A percentile compares a stretch with the other conserved stretches of the same genome.
Evolutionary conservation across 2,797 vertebrate species (phyloP).

Genomic region (Salarias fasciatus): DNA sequence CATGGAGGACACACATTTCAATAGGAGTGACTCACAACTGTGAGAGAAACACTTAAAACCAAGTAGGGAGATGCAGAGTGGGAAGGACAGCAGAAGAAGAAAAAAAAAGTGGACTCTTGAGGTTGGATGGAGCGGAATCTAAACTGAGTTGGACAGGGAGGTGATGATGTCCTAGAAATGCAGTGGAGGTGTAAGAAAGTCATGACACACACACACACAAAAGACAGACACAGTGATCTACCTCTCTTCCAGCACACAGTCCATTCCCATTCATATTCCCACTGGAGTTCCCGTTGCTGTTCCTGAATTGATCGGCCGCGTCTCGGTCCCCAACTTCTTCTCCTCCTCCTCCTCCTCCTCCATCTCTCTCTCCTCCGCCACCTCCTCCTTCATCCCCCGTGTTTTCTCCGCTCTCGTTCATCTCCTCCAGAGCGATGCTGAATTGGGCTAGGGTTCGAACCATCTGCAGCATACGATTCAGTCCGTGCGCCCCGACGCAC

Average conservation of each 20-base stretch:
- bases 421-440: constrained; percentile 97
- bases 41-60: background rate
- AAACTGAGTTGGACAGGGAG: constrained; percentile 15
- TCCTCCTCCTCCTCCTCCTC: constrained; percentile 41
- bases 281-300: constrained; percentile 63
- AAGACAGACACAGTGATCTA: constrained; percentile 66
- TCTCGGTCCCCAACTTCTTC: constrained; percentile 78
- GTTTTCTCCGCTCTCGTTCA: constrained; percentile 91
- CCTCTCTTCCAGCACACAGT: constrained; percentile 81
- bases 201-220: background rate
- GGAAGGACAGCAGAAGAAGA: background rate
- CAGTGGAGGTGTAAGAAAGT: constrained; percentile 1
- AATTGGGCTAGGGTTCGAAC: constrained; percentile 97
- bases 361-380: constrained; percentile 43
- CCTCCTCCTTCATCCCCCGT: constrained; percentile 80
- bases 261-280: constrained; percentile 71
- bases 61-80: background rate
- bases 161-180: constrained; percentile 14
- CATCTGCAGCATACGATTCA: constrained; percentile 95
- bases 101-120: constrained; percentile 13
- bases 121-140: constrained; percentile 11
- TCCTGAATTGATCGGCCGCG: constrained; percentile 70
- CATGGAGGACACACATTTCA: constrained; percentile 11
- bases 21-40: background rate
- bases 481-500: constrained; percentile 47